These are phyloP conservation scores for Peromyscus eremicus DNA, from an alignment of 2,797 vertebrate species.

Conservation along the genomic window DNA sequence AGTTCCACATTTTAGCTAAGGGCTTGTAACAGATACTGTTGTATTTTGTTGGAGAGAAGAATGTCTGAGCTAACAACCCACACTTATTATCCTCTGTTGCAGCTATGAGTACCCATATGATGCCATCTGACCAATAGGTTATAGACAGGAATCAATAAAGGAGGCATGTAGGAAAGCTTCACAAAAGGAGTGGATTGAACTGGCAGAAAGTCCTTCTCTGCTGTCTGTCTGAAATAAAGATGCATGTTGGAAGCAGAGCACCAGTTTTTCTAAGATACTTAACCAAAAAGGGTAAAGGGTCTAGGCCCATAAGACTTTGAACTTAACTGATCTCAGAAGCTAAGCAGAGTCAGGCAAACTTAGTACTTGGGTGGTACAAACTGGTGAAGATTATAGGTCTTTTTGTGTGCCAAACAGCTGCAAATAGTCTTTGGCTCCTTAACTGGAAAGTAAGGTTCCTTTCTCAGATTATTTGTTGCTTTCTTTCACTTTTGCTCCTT, in stretches of 20 bases:
- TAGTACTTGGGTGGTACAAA: neutral
- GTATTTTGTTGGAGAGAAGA: neutral
- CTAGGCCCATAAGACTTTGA: neutral
- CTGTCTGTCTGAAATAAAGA: neutral
- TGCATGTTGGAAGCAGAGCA: neutral
- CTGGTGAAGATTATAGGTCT: neutral
- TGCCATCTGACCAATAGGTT: neutral
- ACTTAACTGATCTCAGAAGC: neutral
- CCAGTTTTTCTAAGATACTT: neutral
- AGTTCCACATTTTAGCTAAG: neutral
- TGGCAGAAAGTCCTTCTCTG: neutral
- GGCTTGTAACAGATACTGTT: neutral
- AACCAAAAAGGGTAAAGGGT: neutral
- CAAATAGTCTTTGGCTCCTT: too few relatives aligned
- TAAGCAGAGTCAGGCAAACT: neutral
- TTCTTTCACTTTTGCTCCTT: too few relatives aligned
- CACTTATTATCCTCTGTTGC: neutral
- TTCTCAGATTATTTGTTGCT: too few relatives aligned
- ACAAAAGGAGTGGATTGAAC: neutral
- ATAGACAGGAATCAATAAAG: neutral
- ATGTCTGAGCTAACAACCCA: neutral
- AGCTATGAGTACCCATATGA: neutral
- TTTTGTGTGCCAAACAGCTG: neutral
- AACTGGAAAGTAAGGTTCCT: too few relatives aligned
- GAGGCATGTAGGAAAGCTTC: neutral